phyloP scores from a whole-genome alignment of 1,140 invertebrate genomes.

The Triops cancriformis region DNA sequence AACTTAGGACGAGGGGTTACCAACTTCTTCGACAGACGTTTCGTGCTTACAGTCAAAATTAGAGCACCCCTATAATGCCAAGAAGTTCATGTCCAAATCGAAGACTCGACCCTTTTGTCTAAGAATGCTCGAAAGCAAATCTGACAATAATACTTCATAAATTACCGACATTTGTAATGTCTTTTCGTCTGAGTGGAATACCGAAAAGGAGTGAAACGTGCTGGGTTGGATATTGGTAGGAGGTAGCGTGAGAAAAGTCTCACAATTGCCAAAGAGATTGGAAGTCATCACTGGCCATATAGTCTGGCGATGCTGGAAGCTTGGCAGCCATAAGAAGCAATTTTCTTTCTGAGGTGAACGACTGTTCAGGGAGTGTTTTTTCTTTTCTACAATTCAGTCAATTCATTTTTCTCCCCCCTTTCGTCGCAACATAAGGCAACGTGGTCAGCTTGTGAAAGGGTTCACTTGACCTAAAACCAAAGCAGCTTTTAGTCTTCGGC shows the following conservation, averaged over 20 bases:
- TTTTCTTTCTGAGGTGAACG: constrained; percentile 6
- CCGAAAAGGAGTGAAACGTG: neutral
- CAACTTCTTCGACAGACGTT: no score
- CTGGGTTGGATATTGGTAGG: neutral
- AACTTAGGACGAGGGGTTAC: neutral
- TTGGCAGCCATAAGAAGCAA: constrained; percentile 6
- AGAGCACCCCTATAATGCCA: no score
- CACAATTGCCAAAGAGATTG: neutral
- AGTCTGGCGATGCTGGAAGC: neutral
- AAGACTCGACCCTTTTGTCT: neutral
- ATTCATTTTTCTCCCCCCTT: neutral
- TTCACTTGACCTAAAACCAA: neutral
- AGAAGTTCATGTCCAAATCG: no score
- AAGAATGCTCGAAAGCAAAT: neutral
- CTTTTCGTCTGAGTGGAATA: neutral
- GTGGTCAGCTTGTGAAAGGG: neutral
- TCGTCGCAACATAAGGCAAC: neutral
- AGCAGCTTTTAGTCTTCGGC: neutral
- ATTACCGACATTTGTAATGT: neutral
- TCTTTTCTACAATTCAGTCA: neutral
- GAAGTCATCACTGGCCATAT: constrained; percentile 6
- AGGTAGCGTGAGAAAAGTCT: neutral
- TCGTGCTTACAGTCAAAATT: no score
- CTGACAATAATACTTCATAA: neutral
- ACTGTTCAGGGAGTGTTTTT: constrained; percentile 11